These are phyloP conservation scores for Lycaena phlaeas DNA, from an alignment of 2,888 invertebrate genomes.

Conservation along the genomic window DNA sequence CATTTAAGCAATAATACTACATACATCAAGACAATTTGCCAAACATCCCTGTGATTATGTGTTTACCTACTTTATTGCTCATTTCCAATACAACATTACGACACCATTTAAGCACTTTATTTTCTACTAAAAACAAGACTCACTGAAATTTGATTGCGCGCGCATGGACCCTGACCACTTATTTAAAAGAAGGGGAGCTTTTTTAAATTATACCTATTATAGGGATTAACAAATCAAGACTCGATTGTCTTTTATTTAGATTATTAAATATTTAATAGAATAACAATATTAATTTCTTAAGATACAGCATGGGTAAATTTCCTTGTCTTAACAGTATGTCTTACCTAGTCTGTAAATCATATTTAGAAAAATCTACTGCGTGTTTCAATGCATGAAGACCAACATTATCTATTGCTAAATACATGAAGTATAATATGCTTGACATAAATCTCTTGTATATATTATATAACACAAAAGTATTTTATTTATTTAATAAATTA, in stretches of 20 bases:
- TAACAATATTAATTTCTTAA: constrained; percentile 4
- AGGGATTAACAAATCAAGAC: constrained; percentile 3
- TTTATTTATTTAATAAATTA: no score
- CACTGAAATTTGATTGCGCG: background rate
- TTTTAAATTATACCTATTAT: background rate
- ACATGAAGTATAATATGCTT: background rate
- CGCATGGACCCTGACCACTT: constrained; percentile 5
- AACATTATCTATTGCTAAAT: background rate
- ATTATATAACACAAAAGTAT: no score
- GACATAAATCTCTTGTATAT: background rate
- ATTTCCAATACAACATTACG: constrained; percentile 3
- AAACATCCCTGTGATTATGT: no score
- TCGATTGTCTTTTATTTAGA: background rate
- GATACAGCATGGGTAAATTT: constrained; percentile 5
- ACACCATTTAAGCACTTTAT: constrained; percentile 3
- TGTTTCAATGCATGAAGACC: background rate
- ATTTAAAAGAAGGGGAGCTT: background rate
- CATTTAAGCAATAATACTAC: constrained; percentile 1
- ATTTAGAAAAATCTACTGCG: constrained; percentile 1
- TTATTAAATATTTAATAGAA: constrained; percentile 6
- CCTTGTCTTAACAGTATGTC: background rate
- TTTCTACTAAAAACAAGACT: background rate
- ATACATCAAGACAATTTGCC: background rate
- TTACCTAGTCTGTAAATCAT: background rate
- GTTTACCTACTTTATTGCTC: constrained; percentile 2